Conservation (phyloP, 2,797 vertebrate species). For the Sebastes iracundus region DNA sequence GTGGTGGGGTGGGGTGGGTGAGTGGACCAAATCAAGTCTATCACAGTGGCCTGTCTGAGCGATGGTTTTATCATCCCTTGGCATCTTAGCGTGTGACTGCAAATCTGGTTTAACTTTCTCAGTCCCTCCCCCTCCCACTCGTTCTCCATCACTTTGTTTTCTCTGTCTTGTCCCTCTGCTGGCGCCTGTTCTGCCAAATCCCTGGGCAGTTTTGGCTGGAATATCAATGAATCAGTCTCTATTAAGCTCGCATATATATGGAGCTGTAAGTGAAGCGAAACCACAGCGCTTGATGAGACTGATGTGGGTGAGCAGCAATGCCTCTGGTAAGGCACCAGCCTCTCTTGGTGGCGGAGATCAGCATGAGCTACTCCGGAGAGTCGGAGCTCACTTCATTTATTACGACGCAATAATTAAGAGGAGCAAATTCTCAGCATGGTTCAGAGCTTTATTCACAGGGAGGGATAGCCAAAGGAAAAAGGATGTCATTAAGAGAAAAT, state of each 20-base stretch:
- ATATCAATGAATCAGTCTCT: conserved; percentile 71
- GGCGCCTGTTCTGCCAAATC: conserved; percentile 50
- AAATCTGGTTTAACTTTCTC: conserved; percentile 55
- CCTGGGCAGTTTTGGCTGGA: conserved; percentile 49
- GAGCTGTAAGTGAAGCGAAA: conserved; percentile 58
- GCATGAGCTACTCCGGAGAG: conserved; percentile 56
- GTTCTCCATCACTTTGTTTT: conserved; percentile 55
- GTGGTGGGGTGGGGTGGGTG: background rate
- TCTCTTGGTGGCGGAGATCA: conserved; percentile 56
- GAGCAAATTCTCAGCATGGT: conserved; percentile 54
- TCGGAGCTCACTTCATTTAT: conserved; percentile 61
- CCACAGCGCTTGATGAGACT: conserved; percentile 55
- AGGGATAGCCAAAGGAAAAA: conserved; percentile 48
- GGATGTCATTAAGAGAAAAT: conserved; percentile 23
- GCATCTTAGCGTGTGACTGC: conserved; percentile 53
- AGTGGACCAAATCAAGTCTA: conserved; percentile 52
- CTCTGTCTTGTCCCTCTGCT: conserved; percentile 39
- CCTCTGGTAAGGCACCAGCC: conserved; percentile 58
- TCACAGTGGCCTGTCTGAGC: conserved; percentile 57
- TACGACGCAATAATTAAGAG: conserved; percentile 64
- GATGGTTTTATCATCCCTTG: conserved; percentile 64
- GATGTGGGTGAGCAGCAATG: conserved; percentile 60
- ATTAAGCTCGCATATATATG: conserved; percentile 59
- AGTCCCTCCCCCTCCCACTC: conserved; percentile 33
- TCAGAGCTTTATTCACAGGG: conserved; percentile 41